Percentiles rank a stretch among this genome's conserved stretches.
Conservation (phyloP, 2,797 vertebrate genomes). For the Natrix natrix region DNA sequence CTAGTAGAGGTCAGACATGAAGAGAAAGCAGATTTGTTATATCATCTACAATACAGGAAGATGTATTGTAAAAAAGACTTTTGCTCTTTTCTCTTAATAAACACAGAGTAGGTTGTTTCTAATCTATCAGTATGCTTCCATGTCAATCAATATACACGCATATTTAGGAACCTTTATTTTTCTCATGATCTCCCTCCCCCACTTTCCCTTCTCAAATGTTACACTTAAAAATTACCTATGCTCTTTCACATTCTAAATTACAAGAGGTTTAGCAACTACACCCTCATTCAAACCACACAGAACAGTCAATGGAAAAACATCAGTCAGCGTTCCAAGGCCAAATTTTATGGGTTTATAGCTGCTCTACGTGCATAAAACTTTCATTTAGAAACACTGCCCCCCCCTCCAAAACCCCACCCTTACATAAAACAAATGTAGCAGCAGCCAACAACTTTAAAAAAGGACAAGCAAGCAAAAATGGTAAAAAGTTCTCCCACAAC, state of each 20-base stretch:
- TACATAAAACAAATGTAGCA: neutral
- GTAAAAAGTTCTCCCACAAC: neutral
- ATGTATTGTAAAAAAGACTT: neutral
- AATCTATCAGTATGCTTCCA: neutral
- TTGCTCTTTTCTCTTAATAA: neutral
- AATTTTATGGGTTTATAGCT: neutral
- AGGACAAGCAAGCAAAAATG: neutral
- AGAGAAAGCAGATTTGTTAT: neutral
- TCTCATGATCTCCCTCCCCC: neutral
- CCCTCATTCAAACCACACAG: slow-evolving; percentile 8
- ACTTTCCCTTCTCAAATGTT: neutral
- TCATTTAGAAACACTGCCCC: fast-evolving
- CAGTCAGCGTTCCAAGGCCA: neutral
- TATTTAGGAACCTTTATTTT: slow-evolving; percentile 3
- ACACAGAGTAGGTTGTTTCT: neutral
- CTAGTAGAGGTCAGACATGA: neutral
- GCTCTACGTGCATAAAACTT: neutral
- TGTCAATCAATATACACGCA: neutral
- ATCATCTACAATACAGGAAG: neutral
- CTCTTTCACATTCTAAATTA: neutral
- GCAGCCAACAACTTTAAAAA: slow-evolving; percentile 5
- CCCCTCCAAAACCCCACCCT: fast-evolving
- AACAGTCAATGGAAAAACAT: neutral
- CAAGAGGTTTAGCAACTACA: neutral
- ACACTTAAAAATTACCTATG: neutral